Conservation (phyloP, 23 tunicate genomes). For the Botrylloides violaceus region DNA sequence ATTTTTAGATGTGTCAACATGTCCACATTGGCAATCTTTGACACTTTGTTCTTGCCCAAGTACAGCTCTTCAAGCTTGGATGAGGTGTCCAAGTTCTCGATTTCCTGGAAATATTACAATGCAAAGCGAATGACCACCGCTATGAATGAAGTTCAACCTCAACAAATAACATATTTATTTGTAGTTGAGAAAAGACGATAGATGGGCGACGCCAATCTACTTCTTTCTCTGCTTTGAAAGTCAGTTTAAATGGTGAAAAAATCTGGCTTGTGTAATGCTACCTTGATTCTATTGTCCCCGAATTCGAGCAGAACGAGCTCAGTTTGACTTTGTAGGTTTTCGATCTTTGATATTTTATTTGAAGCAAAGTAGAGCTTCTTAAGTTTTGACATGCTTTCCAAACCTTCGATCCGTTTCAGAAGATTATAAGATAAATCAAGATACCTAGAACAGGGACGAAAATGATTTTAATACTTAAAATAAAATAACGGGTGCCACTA, state of each 20-base stretch:
- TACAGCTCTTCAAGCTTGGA: conserved; percentile 62
- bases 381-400: conserved; percentile 40
- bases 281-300: conserved; percentile 87
- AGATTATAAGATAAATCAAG: conserved; percentile 80
- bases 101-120: conserved; percentile 28
- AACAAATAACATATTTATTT: no score
- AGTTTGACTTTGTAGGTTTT: conserved; percentile 37
- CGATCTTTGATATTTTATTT: conserved; percentile 69
- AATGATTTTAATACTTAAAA: no score
- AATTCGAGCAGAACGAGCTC: conserved; percentile 57
- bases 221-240: no score
- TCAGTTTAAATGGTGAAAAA: no score
- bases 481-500: no score
- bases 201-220: no score
- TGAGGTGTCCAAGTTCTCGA: conserved; percentile 55
- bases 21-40: conserved; percentile 43
- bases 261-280: background rate
- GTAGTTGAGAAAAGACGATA: no score
- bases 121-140: background rate
- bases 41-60: conserved; percentile 90
- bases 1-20: conserved; percentile 41
- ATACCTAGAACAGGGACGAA: conserved; percentile 24
- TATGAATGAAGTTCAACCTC: no score
- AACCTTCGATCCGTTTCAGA: conserved; percentile 55
- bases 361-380: conserved; percentile 64